These are phyloP conservation scores for Perdita meconis DNA, from an alignment of 2,888 invertebrate genomes.

Conservation along the genomic window DNA sequence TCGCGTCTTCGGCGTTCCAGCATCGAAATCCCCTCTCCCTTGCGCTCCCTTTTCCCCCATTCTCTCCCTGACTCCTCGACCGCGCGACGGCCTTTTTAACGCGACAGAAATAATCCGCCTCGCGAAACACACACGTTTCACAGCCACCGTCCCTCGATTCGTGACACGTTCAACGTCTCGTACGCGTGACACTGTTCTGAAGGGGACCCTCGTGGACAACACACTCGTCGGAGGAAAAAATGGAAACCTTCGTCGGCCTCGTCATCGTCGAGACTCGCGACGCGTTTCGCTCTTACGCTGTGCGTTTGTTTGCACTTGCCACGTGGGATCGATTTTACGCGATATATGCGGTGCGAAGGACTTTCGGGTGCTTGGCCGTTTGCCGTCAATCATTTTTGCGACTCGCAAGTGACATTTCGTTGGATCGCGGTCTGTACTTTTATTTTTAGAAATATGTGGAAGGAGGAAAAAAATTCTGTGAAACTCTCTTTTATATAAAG, in stretches of 20 bases:
- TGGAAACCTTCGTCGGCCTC: neutral
- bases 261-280: conserved; percentile 28
- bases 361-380: neutral
- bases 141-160: conserved; percentile 24
- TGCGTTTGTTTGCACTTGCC: conserved; percentile 1
- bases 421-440: too few relatives aligned
- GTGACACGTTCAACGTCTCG: conserved; percentile 20
- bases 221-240: conserved; percentile 21
- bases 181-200: conserved; percentile 23
- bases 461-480: too few relatives aligned
- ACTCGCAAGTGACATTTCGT: too few relatives aligned
- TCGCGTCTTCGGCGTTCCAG: conserved; percentile 70
- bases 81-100: conserved; percentile 56
- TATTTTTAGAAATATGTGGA: too few relatives aligned
- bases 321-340: neutral
- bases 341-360: neutral
- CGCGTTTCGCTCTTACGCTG: neutral
- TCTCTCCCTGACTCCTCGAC: conserved; percentile 18
- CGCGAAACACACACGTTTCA: conserved; percentile 30
- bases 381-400: neutral
- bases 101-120: conserved; percentile 66
- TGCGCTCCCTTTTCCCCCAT: conserved; percentile 46
- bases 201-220: conserved; percentile 10
- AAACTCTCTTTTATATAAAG: too few relatives aligned
- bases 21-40: conserved; percentile 43